phyloP scores from a whole-genome alignment of 2,113 vertebrate genomes.

The Galeopterus variegatus region DNA sequence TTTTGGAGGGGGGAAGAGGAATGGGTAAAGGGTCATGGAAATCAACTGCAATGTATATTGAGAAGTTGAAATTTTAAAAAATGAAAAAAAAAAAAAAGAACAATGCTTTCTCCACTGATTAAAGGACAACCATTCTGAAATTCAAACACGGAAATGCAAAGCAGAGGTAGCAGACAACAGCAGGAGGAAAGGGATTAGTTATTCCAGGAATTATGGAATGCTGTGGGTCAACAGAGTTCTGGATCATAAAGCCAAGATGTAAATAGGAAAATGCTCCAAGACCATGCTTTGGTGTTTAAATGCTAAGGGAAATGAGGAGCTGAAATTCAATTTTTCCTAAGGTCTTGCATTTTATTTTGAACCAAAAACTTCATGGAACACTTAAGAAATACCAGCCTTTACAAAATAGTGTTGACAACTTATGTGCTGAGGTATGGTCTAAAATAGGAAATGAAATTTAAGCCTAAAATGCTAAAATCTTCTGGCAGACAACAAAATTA shows the following conservation, averaged over 20 bases:
- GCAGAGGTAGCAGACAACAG: background rate
- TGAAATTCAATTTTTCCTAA: constrained; percentile 70
- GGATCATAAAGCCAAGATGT: constrained; percentile 29
- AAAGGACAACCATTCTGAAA: constrained; percentile 33
- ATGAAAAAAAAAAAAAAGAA: background rate
- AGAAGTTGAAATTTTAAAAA: too few relatives aligned
- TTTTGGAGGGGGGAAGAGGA: background rate
- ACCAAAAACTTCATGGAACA: constrained; percentile 76
- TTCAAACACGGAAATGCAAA: constrained; percentile 20
- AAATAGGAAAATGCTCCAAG: constrained; percentile 52
- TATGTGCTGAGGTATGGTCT: constrained; percentile 76
- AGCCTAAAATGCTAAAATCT: constrained; percentile 82
- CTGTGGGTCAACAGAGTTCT: constrained; percentile 56
- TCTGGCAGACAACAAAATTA: constrained; percentile 71
- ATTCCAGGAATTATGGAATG: constrained; percentile 21
- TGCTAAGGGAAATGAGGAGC: constrained; percentile 64
- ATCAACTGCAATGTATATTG: too few relatives aligned
- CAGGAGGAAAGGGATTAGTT: background rate
- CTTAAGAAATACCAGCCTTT: constrained; percentile 83
- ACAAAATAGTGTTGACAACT: constrained; percentile 84
- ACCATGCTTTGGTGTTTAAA: constrained; percentile 67
- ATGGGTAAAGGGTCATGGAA: too few relatives aligned
- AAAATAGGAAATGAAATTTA: constrained; percentile 84
- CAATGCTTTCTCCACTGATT: background rate
- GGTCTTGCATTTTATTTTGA: constrained; percentile 77